phyloP scores from a whole-genome alignment of 1,140 invertebrate genomes.

The Bombus confusus region DNA sequence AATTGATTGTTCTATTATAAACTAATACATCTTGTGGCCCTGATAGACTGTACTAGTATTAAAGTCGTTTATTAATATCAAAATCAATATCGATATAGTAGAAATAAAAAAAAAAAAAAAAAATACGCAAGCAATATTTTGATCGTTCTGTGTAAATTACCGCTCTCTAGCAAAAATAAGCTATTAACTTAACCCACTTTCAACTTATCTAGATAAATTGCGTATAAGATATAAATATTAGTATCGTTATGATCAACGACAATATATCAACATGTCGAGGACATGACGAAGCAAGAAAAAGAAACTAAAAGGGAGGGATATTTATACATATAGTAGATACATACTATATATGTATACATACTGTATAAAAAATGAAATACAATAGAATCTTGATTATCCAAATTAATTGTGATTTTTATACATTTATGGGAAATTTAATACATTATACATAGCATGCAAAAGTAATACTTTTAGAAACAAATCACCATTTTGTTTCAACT shows the following conservation, averaged over 20 bases:
- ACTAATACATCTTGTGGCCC: neutral
- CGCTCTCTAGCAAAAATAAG: neutral
- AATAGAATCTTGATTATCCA: neutral
- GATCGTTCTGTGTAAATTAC: too few species aligned
- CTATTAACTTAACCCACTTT: slow-evolving; percentile 14
- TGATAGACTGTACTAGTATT: neutral
- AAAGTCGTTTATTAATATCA: neutral
- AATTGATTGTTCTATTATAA: too few species aligned
- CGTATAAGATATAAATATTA: neutral
- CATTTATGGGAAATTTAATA: neutral
- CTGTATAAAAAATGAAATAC: neutral
- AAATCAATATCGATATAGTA: neutral
- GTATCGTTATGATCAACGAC: neutral
- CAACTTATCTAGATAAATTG: slow-evolving; percentile 6
- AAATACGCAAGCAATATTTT: neutral
- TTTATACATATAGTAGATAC: neutral
- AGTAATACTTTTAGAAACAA: neutral
- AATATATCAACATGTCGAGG: neutral
- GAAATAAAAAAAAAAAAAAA: neutral
- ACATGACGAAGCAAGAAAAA: neutral
- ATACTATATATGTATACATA: too few species aligned
- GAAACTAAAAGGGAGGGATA: neutral
- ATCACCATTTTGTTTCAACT: too few species aligned
- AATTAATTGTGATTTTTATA: neutral
- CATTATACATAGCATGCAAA: neutral